Base-by-base conservation (phyloP, 2,797 vertebrate genomes). In the Notoglanidium macrostoma region DNA sequence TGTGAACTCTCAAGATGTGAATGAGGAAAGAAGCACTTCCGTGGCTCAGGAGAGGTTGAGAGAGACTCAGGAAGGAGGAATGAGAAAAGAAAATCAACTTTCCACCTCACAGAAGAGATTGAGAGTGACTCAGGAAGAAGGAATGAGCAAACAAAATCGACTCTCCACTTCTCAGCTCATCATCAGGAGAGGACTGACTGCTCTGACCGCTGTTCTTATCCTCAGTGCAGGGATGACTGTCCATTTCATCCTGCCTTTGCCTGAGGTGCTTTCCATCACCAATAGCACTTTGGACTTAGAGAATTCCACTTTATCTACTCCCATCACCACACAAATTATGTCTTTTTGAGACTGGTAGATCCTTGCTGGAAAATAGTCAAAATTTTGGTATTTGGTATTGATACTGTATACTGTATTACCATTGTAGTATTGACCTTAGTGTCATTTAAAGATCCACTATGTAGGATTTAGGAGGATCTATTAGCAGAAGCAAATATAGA, bases 211-310 rank as follows among this genome's bases (percentile, higher is more conserved):
- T 0, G 0, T 96, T 0, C 19, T 88, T 29, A 87, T 96, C 15
- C 93, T 99, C 40, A 87, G 93, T 26, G 90, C 87, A 10, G 97
- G 97, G 32, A 49, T 95, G 5, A 85, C 93, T 35, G 85, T 96
- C 70, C 94, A 95, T 89, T 91, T 96, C 49, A 90, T 93, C 2
- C 86, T 95, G 84, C 94, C 95, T 2, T 80, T 94, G 63, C 95
- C 94, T 2, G 49, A 94, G 17, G 79, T 84, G 19, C 26, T 4
- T 2, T 7, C 12, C 5, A 23, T 17, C 59, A 72, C 90, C 79
- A 93, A 92, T 87, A 68, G 49, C 26, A 94, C 93, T 17, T 74
- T 54, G 54, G 87, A 90, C 65, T 88, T 55, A 26, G 84, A 73
- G 8, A 89, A 89, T 44, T 83, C 49, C 26, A 89, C 84, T 72